These are phyloP conservation scores for Ursus arctos DNA, from an alignment of 2,113 vertebrate species.

Conservation along the genomic window DNA sequence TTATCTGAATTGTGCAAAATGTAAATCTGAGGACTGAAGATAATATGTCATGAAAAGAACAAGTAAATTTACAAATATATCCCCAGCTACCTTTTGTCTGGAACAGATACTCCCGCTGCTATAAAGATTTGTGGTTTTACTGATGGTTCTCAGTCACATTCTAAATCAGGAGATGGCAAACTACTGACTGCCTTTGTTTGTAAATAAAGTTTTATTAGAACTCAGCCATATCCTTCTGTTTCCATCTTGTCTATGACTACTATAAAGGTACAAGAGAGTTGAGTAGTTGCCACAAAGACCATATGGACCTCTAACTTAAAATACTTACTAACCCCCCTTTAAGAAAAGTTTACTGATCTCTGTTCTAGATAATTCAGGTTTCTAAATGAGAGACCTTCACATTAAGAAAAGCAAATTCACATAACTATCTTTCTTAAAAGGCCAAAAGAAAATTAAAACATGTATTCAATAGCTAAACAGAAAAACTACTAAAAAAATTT, in stretches of 20 bases:
- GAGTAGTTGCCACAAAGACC: background rate
- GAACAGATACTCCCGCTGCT: background rate
- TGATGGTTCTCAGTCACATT: background rate
- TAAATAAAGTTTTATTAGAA: background rate
- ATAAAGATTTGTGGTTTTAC: background rate
- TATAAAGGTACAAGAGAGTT: background rate
- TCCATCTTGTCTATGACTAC: background rate
- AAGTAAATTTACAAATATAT: slow-evolving; percentile 1
- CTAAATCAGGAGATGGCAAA: background rate
- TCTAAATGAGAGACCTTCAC: background rate
- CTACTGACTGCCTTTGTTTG: background rate
- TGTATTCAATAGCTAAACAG: slow-evolving; percentile 27
- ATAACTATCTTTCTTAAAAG: background rate
- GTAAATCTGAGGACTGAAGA: background rate
- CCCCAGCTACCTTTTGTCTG: background rate
- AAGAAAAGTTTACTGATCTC: background rate
- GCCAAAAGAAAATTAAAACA: background rate
- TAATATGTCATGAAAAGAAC: background rate
- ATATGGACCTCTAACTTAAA: background rate
- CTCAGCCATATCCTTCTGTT: background rate
- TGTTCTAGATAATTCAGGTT: slow-evolving; percentile 20
- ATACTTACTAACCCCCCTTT: background rate
- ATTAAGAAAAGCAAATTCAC: slow-evolving; percentile 9
- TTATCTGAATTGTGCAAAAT: background rate
- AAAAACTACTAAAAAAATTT: background rate